phyloP scores from a whole-genome alignment of 2,797 vertebrate genomes.

The Eulemur rubriventer region DNA sequence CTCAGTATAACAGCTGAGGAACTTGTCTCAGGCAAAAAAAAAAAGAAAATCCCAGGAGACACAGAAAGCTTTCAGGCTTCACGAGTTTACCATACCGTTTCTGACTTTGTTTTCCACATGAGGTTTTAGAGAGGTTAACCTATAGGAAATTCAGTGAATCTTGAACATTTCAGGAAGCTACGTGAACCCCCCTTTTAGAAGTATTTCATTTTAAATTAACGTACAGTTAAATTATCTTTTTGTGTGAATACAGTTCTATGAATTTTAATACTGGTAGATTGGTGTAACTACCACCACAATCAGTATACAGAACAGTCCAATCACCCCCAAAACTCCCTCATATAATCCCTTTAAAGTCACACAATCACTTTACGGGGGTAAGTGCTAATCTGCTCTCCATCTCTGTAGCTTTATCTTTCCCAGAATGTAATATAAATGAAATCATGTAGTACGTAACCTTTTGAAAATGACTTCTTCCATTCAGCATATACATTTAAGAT shows the following conservation, averaged over 20 bases:
- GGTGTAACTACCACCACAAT: not conserved
- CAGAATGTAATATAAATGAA: not conserved
- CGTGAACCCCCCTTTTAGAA: not conserved
- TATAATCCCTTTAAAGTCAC: not conserved
- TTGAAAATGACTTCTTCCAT: not conserved
- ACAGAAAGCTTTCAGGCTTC: not conserved
- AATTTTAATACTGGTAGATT: not conserved
- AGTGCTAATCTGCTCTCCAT: not conserved
- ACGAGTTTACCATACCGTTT: not conserved
- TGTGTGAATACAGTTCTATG: not conserved
- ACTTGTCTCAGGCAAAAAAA: not conserved
- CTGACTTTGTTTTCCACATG: not conserved
- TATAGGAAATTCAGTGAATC: not conserved
- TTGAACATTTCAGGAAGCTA: not conserved
- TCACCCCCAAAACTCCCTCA: not conserved
- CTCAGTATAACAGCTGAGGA: constrained; percentile 47
- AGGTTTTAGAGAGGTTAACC: not conserved
- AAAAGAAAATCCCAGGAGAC: not conserved
- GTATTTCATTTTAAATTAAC: not conserved
- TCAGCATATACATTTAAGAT: not conserved
- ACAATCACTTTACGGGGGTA: not conserved
- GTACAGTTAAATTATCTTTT: not conserved
- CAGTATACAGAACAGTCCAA: not conserved
- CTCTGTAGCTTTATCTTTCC: not conserved
- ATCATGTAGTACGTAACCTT: not conserved